Base-by-base conservation (phyloP, 2,797 vertebrate species). In the Nyctibius grandis region DNA sequence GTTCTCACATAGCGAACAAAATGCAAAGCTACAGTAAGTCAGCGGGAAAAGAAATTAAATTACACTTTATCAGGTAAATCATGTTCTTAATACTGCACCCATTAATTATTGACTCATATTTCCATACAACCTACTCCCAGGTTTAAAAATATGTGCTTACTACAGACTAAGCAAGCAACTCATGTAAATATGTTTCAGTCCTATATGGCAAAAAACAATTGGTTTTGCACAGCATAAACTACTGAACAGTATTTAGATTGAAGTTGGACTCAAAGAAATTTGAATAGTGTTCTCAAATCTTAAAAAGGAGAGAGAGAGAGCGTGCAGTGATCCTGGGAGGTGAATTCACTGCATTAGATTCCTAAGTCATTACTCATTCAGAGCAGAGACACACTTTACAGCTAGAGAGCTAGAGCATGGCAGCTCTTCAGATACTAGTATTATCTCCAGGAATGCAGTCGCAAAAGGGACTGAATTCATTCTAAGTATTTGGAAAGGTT, bases 11-110 rank as follows among this genome's bases (percentile, higher is more conserved):
- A 91, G 61, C 11, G 31, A 91, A 93, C 60, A 91, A 89, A 93
- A 84, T 33, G 28, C 56, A 93, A 91, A 95, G 68, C 73, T 74
- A 81, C n/a, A 88, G 25, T 81, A 95, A 91, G 42, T 68, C 86
- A 80, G 40, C 56, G 89, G 68, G 33, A 91, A 96, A 86, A 72
- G 6, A 91, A 95, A 97, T 28, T 79, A 64, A 79, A 82, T 77
- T 85, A 60, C 42, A 81, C 38, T 82, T 86, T 51, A 85, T 83
- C 95, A 94, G 42, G 42, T 93, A 87, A 93, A 79, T 85, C 0
- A 53, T 91, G 85, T 89, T 84, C 54, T 88, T 77, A 87, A 87
- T 82, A 91, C 29, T 88, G 64, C 21, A 74, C 11, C 15, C 60
- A 68, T 82, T 93, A 95, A 82, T 61, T 79, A 83, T 36, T 72